Percentiles rank a stretch among this genome's conserved stretches.
These are phyloP conservation scores for Tetramorium parvispinum DNA, from an alignment of 1,140 invertebrate genomes.

Conservation along the genomic window DNA sequence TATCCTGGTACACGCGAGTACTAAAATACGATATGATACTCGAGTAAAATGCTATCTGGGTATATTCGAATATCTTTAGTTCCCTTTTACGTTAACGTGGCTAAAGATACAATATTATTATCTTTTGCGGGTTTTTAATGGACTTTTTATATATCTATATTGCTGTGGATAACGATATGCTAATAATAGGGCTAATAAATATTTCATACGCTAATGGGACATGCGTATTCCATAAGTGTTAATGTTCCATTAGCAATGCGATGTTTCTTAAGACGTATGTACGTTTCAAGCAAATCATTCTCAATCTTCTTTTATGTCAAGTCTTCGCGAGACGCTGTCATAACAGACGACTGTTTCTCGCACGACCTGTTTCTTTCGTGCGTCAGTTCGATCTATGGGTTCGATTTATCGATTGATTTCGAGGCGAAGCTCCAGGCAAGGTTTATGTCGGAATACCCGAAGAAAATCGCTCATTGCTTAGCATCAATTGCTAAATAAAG, in stretches of 20 bases:
- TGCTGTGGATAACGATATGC: neutral
- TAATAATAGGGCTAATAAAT: slow-evolving; percentile 5
- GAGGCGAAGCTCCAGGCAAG: slow-evolving; percentile 1
- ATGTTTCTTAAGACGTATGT: neutral
- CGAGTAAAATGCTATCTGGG: neutral
- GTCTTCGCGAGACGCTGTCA: neutral
- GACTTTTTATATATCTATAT: neutral
- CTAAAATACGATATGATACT: neutral
- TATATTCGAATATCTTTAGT: neutral
- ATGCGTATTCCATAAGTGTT: slow-evolving; percentile 8
- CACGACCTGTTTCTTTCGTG: slow-evolving; percentile 22
- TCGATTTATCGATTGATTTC: slow-evolving; percentile 27
- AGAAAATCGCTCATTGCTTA: neutral
- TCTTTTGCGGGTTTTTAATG: neutral
- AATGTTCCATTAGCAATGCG: neutral
- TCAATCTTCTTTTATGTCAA: neutral
- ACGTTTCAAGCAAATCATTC: neutral
- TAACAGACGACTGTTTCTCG: neutral
- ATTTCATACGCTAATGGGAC: neutral
- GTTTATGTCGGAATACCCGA: neutral
- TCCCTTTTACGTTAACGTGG: neutral
- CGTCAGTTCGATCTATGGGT: slow-evolving; percentile 11
- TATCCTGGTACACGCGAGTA: neutral
- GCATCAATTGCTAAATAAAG: neutral
- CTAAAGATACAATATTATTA: neutral